Conservation (phyloP, 2,888 invertebrate genomes). For the Prosapia bicincta region DNA sequence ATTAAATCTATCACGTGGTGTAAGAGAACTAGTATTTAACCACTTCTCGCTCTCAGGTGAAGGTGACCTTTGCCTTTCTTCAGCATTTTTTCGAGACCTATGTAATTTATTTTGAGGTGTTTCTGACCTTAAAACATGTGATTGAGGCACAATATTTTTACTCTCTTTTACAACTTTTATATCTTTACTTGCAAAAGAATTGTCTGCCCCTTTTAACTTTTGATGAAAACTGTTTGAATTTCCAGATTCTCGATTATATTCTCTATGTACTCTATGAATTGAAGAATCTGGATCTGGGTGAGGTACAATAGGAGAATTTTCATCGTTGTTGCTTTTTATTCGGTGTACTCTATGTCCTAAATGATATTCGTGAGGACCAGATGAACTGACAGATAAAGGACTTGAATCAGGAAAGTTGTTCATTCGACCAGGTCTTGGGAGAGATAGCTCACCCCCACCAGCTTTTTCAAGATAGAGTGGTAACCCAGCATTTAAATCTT, state of each 20-base stretch:
- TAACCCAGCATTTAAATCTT: conserved; percentile 68
- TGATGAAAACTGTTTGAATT: neutral
- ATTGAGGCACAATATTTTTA: neutral
- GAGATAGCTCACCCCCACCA: conserved; percentile 47
- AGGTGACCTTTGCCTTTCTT: conserved; percentile 37
- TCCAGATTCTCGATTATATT: neutral
- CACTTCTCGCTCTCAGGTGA: conserved; percentile 31
- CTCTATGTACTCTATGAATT: neutral
- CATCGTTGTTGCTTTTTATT: neutral
- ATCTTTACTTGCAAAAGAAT: neutral
- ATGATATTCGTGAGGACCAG: neutral
- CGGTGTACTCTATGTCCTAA: neutral
- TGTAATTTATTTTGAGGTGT: neutral
- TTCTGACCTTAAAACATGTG: neutral
- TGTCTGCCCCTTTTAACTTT: neutral
- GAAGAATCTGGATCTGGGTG: neutral
- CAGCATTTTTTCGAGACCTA: conserved; percentile 24
- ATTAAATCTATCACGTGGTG: conserved; percentile 52
- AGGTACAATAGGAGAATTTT: neutral
- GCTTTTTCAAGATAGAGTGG: conserved; percentile 52
- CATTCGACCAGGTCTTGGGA: conserved; percentile 46
- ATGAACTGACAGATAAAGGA: neutral
- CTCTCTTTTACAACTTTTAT: neutral
- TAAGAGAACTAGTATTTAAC: conserved; percentile 11
- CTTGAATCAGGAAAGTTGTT: conserved; percentile 20